Evolutionary conservation across 2,888 invertebrate species (phyloP), one percentile per base, ranked within the genome.

Genomic region (Andrena haemorrhoa): DNA sequence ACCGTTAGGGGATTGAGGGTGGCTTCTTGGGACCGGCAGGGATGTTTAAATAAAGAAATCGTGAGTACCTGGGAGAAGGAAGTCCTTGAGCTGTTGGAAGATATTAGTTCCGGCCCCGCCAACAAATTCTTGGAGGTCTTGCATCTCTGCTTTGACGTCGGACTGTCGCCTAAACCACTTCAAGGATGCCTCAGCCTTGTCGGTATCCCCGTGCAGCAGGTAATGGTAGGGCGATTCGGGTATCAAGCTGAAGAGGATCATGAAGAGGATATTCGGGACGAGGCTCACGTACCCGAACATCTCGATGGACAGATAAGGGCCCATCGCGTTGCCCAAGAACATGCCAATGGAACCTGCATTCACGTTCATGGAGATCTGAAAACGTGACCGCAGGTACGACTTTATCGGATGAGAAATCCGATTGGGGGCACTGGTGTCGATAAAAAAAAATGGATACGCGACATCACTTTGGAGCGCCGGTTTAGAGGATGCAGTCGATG

Each of bases 141-240:
- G 84, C 8, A 94, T 83, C 66, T 94, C 93, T 2, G 89, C 87
- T 61, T 91, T 91, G 2, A 93, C 89, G 69, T 93, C 90, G 26
- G 81, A 75, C 41, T 90, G 82, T 41, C 90, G 86, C 61, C 90
- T 88, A 56, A 92, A 92, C 93, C 94, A 94, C 51, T 87, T 88
- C 51, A 93, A 86, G n/a, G 94, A 92, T 64, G 89, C 85, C 75
- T 93, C 93, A 8, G 94, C 94, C 51, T 90, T 87, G 56, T 85
- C 86, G 29, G 90, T 53, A 35, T 92, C 76, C n/a, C 90, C 91
- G 3, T 84, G 88, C 41, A 89, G 83, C 20, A 93, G 86, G 78
- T 92, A 88, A 82, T 92, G 90, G 80, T 93, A 91, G n/a, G 94
- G 94, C n/a, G 93, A 92, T 78, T 94, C 93, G 12, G 93, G 93